A percentile compares a stretch with the other conserved stretches of the same genome.
Conservation (phyloP, 1,140 invertebrate genomes). For the Trissolcus basalis region DNA sequence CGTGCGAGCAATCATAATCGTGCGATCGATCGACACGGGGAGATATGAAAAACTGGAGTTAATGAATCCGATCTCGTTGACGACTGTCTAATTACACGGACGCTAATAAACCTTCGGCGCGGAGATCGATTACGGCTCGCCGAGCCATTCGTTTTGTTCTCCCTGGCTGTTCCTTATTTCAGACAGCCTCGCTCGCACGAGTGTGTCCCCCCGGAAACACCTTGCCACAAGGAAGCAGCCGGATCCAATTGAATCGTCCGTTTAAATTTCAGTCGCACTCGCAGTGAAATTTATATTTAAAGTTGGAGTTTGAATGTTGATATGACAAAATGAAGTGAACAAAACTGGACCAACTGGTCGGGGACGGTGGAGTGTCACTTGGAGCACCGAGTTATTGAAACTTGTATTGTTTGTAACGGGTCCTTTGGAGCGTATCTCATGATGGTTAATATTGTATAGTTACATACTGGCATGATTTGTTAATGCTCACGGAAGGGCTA, state of each 20-base stretch:
- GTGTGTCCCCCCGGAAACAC: conserved; percentile 30
- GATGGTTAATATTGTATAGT: conserved; percentile 42
- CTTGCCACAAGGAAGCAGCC: conserved; percentile 29
- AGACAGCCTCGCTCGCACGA: conserved; percentile 1
- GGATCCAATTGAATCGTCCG: conserved; percentile 37
- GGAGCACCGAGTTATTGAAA: conserved; percentile 14
- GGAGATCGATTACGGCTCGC: conserved; percentile 31
- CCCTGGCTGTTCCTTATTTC: conserved; percentile 30
- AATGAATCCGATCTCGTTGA: conserved; percentile 11
- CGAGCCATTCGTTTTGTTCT: conserved; percentile 29
- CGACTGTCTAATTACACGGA: conserved; percentile 22
- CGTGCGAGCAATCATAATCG: background rate
- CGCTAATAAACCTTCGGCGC: conserved; percentile 25
- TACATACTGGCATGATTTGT: conserved; percentile 51
- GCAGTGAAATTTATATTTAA: too few species aligned
- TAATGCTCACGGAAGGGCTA: conserved; percentile 57
- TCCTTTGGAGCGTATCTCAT: conserved; percentile 41
- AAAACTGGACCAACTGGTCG: conserved; percentile 11
- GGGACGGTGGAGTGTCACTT: background rate
- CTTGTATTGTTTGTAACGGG: conserved; percentile 15
- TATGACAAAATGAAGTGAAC: too few species aligned
- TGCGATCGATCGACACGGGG: background rate
- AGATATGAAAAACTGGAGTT: conserved; percentile 8
- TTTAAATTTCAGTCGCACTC: background rate
- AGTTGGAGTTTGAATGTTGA: too few species aligned